Base-by-base conservation (phyloP, 2,113 vertebrate species). In the Clupea harengus region DNA sequence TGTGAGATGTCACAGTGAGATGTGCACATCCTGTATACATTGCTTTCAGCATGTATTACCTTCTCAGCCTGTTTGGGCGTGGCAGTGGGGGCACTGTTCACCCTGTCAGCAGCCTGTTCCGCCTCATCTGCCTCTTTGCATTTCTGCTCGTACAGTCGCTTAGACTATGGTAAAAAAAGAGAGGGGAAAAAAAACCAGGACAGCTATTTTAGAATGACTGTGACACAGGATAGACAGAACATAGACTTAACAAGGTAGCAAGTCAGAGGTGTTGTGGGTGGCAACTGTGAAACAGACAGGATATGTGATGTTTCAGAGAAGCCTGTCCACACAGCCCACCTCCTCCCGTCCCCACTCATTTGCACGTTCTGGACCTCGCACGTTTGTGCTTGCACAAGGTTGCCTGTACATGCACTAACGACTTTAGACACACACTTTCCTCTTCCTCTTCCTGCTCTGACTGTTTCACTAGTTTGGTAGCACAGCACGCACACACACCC, bases 21-120 rank as follows among this genome's bases (percentile, higher is more conserved):
- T 13, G 22, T 18, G 6, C 18, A 32, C 25, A 85, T 81, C 39
- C 22, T 15, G 1, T 28, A 81, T 18, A 39, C 39, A 81, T 2
- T 60, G 20, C 15, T 45, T 3, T 47, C 17, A 60, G 45, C 32
- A 10, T 84, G 2, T 25, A 6, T 49, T 93, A 98, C 98, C 97
- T 97, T 99, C 85, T 99, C 98, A 13, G 93, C 92, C 89, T 98
- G 97, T 89, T 98, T 99, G 47, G 94, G 95, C 64, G 95, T 97
- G 83, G 95, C 94, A 0, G 90, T 89, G 85, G 94, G 86, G 5
- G 89, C 0, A 45, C 11, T 90, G 1, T 91, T 94, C 49, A 92
- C 88, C 83, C 95, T 96, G 84, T 97, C 96, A 0, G 94, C 94
- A 44, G 82, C 91, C 85, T 95, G 95, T 87, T 98, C 96, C 0